Percentiles rank a stretch among this genome's conserved stretches.
Evolutionary conservation across 2,888 invertebrate genomes (phyloP).

Genomic region (Phyllotreta striolata): DNA sequence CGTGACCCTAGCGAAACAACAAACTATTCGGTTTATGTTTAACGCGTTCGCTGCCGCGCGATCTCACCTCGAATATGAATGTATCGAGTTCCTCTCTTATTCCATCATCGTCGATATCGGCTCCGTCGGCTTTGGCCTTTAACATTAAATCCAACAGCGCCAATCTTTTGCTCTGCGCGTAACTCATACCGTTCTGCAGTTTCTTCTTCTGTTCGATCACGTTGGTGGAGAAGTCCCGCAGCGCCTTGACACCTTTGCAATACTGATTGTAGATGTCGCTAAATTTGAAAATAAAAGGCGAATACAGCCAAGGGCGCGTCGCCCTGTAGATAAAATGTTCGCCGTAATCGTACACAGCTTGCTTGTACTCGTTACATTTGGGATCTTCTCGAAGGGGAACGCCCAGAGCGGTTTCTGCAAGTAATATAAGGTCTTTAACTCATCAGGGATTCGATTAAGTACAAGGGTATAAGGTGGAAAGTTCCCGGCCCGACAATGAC

Average conservation of each 20-base stretch:
- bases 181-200: conserved; percentile 18
- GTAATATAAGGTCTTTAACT: background rate
- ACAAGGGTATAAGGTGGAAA: too few species aligned
- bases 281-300: conserved; percentile 10
- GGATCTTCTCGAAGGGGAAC: conserved; percentile 24
- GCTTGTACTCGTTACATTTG: conserved; percentile 33
- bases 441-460: too few species aligned
- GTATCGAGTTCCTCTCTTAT: conserved; percentile 71
- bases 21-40: background rate
- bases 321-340: conserved; percentile 25
- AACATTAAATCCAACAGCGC: conserved; percentile 68
- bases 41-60: too few species aligned
- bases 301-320: conserved; percentile 36
- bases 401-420: conserved; percentile 35
- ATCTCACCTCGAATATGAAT: conserved; percentile 66
- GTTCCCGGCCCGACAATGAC: too few species aligned
- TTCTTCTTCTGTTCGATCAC: conserved; percentile 37
- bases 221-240: conserved; percentile 37
- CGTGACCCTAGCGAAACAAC: conserved; percentile 65
- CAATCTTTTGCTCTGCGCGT: conserved; percentile 51
- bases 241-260: conserved; percentile 11
- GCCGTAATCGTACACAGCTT: conserved; percentile 36
- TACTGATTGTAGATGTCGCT: conserved; percentile 19
- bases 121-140: conserved; percentile 62
- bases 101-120: conserved; percentile 63